Percentiles rank a stretch among this genome's conserved stretches.
Conservation (phyloP, 2,888 invertebrate genomes). For the Nudaria mundana region DNA sequence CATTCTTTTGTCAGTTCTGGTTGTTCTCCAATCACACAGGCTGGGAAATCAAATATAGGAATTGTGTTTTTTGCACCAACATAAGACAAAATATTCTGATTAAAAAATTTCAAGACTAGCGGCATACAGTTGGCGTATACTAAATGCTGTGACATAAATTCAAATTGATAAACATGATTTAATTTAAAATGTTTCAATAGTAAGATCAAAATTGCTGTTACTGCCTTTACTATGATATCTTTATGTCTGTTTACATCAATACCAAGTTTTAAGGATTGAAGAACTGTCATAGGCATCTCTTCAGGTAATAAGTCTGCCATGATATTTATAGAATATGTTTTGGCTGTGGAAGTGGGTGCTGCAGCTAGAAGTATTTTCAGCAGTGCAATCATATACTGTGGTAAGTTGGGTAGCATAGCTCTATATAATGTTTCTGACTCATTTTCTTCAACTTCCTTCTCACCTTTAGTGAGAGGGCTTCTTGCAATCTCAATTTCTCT, state of each 20-base stretch:
- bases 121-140: slow-evolving; percentile 99
- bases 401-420: slow-evolving; percentile 97
- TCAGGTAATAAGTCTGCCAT: slow-evolving; percentile 98
- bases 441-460: slow-evolving; percentile 89
- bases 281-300: slow-evolving; percentile 97
- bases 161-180: slow-evolving; percentile 99
- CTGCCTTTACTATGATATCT: slow-evolving; percentile 98
- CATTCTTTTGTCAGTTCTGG: slow-evolving; percentile 96
- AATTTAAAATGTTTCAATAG: slow-evolving; percentile 97
- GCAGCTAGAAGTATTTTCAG: slow-evolving; percentile 98
- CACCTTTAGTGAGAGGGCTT: slow-evolving; percentile 93
- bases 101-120: slow-evolving; percentile 98
- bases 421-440: slow-evolving; percentile 95
- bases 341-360: slow-evolving; percentile 99
- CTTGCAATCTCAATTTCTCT: slow-evolving; percentile 95
- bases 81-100: slow-evolving; percentile 97
- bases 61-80: slow-evolving; percentile 97
- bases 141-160: slow-evolving; percentile 99
- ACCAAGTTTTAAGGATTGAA: slow-evolving; percentile 96
- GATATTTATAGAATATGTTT: slow-evolving; percentile 98
- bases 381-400: slow-evolving; percentile 98
- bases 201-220: slow-evolving; percentile 93
- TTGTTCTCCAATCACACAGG: slow-evolving; percentile 97
- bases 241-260: slow-evolving; percentile 99
- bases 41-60: slow-evolving; percentile 96